Conservation (phyloP, 2,113 vertebrate genomes). For the Pterocles burchelli region DNA sequence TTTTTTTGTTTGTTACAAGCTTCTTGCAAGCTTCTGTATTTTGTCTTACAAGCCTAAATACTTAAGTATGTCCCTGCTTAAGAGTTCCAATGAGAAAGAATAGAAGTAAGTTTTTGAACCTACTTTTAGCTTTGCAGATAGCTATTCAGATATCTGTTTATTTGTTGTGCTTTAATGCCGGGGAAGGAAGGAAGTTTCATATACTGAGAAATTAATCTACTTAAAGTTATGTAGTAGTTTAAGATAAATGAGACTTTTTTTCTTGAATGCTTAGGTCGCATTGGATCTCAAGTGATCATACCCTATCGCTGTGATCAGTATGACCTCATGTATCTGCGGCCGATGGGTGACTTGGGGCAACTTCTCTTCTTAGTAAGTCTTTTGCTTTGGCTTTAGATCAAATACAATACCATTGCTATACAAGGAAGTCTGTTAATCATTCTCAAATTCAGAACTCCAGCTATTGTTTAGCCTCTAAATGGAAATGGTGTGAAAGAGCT, state of each 20-base stretch:
- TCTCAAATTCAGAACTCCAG: background rate
- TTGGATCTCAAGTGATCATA: constrained; percentile 91
- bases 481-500: background rate
- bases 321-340: constrained; percentile 88
- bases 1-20: background rate
- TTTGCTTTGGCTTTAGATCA: background rate
- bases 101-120: no score
- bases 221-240: background rate
- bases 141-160: background rate
- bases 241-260: background rate
- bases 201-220: background rate
- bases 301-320: constrained; percentile 92
- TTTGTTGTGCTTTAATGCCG: background rate
- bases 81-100: background rate
- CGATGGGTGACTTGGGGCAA: constrained; percentile 96
- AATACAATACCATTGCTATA: background rate
- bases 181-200: background rate
- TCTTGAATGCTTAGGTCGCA: constrained; percentile 79
- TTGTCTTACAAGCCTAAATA: background rate
- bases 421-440: background rate
- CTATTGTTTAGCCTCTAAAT: background rate
- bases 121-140: background rate
- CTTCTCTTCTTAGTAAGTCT: constrained; percentile 88
- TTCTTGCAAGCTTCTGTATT: background rate
- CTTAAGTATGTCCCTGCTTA: background rate